Conservation (phyloP, 2,888 invertebrate species). For the Yponomeuta sedellus region DNA sequence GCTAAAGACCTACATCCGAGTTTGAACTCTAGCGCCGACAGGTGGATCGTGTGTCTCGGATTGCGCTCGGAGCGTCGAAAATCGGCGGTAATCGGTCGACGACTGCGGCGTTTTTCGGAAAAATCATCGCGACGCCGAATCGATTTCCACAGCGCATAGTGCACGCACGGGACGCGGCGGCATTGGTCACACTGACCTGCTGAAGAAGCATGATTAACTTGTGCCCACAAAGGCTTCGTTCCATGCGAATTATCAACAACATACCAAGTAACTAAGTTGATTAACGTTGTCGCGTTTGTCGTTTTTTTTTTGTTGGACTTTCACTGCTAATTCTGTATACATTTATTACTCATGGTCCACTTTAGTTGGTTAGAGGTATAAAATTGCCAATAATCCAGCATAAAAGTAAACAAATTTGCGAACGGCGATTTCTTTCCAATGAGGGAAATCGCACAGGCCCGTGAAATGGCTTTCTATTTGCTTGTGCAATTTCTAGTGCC, state of each 20-base stretch:
- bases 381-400: neutral
- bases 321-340: neutral
- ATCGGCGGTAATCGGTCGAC: conserved; percentile 61
- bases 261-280: neutral
- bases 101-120: conserved; percentile 48
- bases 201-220: conserved; percentile 7
- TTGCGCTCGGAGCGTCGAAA: conserved; percentile 47
- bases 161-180: conserved; percentile 62
- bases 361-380: neutral
- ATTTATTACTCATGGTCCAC: neutral
- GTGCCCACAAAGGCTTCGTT: neutral
- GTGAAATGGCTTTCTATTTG: conserved; percentile 4
- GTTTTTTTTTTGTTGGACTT: neutral
- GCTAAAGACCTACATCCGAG: neutral
- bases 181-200: conserved; percentile 48
- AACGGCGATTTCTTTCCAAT: neutral
- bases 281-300: neutral
- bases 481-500: conserved; percentile 53
- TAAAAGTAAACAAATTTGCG: neutral
- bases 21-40: conserved; percentile 25
- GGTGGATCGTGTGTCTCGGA: conserved; percentile 65
- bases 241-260: neutral
- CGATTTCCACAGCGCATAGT: conserved; percentile 71
- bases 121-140: conserved; percentile 49
- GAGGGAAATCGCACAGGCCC: neutral